Evolutionary conservation across 2,888 invertebrate species (phyloP), one percentile per base, ranked within the genome.

Genomic region (Tetheella fluctuosa): DNA sequence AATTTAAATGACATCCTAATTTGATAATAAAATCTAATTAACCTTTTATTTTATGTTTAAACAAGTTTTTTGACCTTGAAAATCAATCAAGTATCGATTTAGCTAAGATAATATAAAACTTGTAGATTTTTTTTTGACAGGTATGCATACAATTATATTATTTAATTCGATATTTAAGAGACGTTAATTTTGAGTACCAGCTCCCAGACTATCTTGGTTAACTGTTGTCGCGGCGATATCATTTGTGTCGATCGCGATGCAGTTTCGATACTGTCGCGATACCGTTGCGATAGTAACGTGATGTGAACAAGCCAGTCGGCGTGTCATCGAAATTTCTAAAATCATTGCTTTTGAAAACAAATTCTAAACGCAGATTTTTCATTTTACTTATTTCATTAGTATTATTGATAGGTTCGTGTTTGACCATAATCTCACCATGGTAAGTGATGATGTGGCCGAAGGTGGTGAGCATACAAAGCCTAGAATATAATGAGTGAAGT

Each of bases 211-310:
- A 48, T 48, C 48, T 48, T n/a, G 20, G 48, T 48, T 48, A 48
- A 48, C 17, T 48, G 34, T 58, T 58, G 58, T 58, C 58, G 58
- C 34, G 3, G 28, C 57, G 52, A 15, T 58, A 58, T 58, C 58
- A 52, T 52, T 39, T 15, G 58, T 58, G 53, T 58, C 58, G 30
- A 58, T 58, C 58, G 58, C 52, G 58, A 58, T 58, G 34, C 58
- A 53, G 52, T 53, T 52, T 34, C 25, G 58, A 58, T 58, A 58
- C 53, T 53, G 53, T 53, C 53, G 53, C 58, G 53, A 58, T 58
- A 52, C 30, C 52, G 42, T 42, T 42, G 42, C 42, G 42, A 48
- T 48, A 48, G 48, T 48, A 48, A 20, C 48, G 48, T 20, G 48
- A 58, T 37, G 58, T 58, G 52, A 58, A 53, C 34, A 53, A 39